Evolutionary conservation across 2,888 invertebrate species (phyloP), one percentile per base, ranked within the genome.

Genomic region (Athalia circularis): DNA sequence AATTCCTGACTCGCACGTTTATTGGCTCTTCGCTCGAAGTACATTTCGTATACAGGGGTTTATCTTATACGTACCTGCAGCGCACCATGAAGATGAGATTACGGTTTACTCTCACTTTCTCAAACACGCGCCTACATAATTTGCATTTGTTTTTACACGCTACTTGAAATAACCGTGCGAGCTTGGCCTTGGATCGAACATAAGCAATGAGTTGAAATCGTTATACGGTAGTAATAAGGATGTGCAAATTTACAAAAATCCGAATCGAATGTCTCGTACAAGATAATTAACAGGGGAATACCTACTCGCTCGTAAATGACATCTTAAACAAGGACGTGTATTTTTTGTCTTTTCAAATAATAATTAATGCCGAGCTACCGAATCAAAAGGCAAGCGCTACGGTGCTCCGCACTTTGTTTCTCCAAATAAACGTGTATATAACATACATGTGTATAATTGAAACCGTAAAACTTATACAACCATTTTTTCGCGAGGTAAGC

Each of bases 1-100:
- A 62, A 75, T 62, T 74, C 74, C 50, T 50, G 62, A 48, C n/a
- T 50, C 48, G 48, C 74, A 13, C 50, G 74, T 62, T 59, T 54
- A 54, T 54, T 9, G 7, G 11, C n/a, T n/a, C n/a, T 57, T 45
- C 13, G 47, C 59, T 72, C 13, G 13, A 45, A 6, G 48, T 13
- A 43, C 57, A 43, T 54, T n/a, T 9, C 7, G 11, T 59, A 29
- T 47, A 29, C 54, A 11, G 15, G 67, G 8, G 8, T 50, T 50
- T 48, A 3, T 65, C n/a, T n/a, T 54, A 9, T 54, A 54, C n/a
- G 0, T 54, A 54, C 54, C 54, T 5, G 9, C 4, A n/a, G 54
- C n/a, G 9, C n/a, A 54, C 54, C 9, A 4, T 54, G 9, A 11
- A 54, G 7, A 29, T 29, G 29, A 29, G 29, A 29, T 29, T 29